Conservation (phyloP, 2,888 invertebrate genomes). For the Pteria penguin region DNA sequence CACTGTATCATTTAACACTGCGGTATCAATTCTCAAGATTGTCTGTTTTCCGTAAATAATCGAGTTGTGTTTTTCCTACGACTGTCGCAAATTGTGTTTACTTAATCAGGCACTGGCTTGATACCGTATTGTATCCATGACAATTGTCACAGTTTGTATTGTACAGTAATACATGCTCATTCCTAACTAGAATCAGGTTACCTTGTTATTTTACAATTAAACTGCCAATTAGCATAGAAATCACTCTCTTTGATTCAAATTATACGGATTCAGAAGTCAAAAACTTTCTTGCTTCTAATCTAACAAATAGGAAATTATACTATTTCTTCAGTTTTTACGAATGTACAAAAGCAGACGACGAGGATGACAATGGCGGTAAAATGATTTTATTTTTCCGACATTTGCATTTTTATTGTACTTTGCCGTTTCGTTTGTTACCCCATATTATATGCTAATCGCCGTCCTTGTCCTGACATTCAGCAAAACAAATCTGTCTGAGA, state of each 20-base stretch:
- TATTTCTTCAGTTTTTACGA: neutral
- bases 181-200: neutral
- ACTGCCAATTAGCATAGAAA: neutral
- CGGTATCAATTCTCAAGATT: neutral
- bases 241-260: neutral
- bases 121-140: slow-evolving; percentile 12
- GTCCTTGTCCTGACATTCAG: too few species aligned
- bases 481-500: too few species aligned
- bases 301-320: neutral
- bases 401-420: neutral
- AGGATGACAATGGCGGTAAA: neutral
- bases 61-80: neutral
- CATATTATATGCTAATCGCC: neutral
- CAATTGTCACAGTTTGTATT: neutral
- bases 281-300: neutral
- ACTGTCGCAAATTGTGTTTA: slow-evolving; percentile 12
- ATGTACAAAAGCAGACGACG: neutral
- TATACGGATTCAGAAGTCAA: neutral
- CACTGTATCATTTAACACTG: slow-evolving; percentile 8
- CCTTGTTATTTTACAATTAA: neutral
- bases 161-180: neutral
- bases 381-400: neutral
- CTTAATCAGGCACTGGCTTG: slow-evolving; percentile 7
- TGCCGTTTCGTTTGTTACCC: neutral
- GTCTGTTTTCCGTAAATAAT: neutral